Evolutionary conservation across 92 coral and sea anemone species (phyloP), one percentile per base, ranked within the genome.

Genomic region (Metridium senile): DNA sequence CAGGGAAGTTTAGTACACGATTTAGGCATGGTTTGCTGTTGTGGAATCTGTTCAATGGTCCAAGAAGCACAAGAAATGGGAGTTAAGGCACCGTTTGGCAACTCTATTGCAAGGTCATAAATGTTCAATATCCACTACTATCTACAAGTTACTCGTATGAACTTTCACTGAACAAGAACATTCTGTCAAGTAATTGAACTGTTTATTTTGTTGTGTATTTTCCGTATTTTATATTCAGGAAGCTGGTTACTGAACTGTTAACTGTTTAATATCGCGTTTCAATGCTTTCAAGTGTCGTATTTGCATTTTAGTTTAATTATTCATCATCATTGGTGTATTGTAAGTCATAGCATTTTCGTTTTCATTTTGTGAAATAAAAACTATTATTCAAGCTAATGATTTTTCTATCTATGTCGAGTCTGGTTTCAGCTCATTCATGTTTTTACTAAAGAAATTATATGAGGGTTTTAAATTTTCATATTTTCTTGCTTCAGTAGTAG

Each of bases 31-130:
- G 70, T 68, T 16, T 94, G 98, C 54, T 94, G 98, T n/a, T 94
- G 98, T 45, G 71, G 89, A 0, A 2, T 91, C 0, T 94, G 98
- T 53, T 58, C 94, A 4, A 10, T 94, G 31, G 67, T 94, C 2
- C 98, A 94, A 62, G 91, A 79, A 19, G 98, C 98, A 0, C 98
- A 91, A 70, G 98, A 94, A 58, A 78, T 87, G 74, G 97, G 94
- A 20, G 98, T 94, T 7, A 91, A 94, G 54, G 92, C 97, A 11
- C 98, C 98, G 32, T 86, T 94, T 74, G 97, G 98, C 20, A 84
- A 81, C 20, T 94, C 98, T 19, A 94, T 94, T 64, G 97, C 97
- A 10, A 75, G 97, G 35, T 88, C 96, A 6, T 90, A 76, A 64
- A 26, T 45, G 53, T 0, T 13, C 32, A 39, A 4, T 39, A 39